Percentiles rank a stretch among this genome's conserved stretches.
Conservation (phyloP, 2,113 vertebrate genomes). For the Mionectes macconnelli region DNA sequence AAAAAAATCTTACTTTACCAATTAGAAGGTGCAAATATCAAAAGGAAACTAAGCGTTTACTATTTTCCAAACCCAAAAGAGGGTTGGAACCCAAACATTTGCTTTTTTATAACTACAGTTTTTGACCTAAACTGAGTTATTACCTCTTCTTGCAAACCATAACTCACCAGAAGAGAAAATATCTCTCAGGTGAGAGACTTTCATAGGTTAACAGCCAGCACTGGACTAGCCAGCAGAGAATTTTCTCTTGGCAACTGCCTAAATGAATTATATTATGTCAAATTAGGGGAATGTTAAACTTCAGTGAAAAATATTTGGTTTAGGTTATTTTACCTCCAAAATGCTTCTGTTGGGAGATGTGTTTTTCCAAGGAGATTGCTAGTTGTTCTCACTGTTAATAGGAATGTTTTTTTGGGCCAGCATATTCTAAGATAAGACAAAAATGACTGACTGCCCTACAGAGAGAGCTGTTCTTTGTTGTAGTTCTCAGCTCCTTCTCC, state of each 20-base stretch:
- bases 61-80: background rate
- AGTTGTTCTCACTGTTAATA: background rate
- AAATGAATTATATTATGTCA: background rate
- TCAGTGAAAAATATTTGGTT: background rate
- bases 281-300: background rate
- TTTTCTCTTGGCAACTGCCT: background rate
- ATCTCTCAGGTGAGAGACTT: background rate
- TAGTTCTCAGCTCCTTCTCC: background rate
- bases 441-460: background rate
- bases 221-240: background rate
- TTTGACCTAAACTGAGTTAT: background rate
- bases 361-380: background rate
- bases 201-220: background rate
- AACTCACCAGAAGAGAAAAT: background rate
- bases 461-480: background rate
- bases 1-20: background rate
- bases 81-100: background rate
- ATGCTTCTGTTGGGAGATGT: background rate
- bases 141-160: background rate
- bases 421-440: background rate
- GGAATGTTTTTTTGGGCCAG: background rate
- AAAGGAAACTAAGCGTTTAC: background rate
- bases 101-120: rapidly evolving
- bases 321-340: background rate
- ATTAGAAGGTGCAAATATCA: background rate